A percentile compares a stretch with the other conserved stretches of the same genome.
These are phyloP conservation scores for Cheilosia impressa DNA, from an alignment of 2,888 invertebrate genomes.

Conservation along the genomic window DNA sequence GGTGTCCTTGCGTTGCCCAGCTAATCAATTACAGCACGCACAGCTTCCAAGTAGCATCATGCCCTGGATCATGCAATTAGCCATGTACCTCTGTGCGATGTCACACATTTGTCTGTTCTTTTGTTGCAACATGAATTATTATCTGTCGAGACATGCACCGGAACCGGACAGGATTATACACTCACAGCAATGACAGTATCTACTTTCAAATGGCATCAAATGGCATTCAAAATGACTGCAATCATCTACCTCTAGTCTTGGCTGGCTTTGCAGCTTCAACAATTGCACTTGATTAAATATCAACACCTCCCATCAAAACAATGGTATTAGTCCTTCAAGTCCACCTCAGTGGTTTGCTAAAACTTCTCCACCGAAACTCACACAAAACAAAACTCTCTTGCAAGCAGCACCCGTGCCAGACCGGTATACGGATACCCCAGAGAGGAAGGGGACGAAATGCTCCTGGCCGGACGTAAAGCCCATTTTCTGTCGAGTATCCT, in stretches of 20 bases:
- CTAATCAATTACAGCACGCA: slow-evolving; percentile 47
- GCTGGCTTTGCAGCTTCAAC: slow-evolving; percentile 47
- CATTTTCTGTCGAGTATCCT: slow-evolving; percentile 42
- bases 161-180: slow-evolving; percentile 7
- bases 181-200: slow-evolving; percentile 54
- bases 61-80: slow-evolving; percentile 23
- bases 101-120: slow-evolving; percentile 59
- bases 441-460: background rate
- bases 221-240: slow-evolving; percentile 69
- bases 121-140: slow-evolving; percentile 62
- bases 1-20: slow-evolving; percentile 20
- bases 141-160: slow-evolving; percentile 9
- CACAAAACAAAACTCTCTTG: slow-evolving; percentile 20
- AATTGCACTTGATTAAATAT: slow-evolving; percentile 73
- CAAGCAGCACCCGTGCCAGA: background rate
- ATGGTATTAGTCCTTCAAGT: slow-evolving; percentile 45
- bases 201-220: slow-evolving; percentile 56
- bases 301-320: slow-evolving; percentile 73
- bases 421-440: background rate
- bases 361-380: slow-evolving; percentile 8
- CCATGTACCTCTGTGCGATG: slow-evolving; percentile 37
- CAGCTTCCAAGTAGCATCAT: background rate
- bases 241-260: slow-evolving; percentile 23
- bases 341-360: slow-evolving; percentile 12
- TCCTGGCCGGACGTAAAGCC: slow-evolving; percentile 36